Evolutionary conservation across 2,888 invertebrate species (phyloP).

Genomic region (Ferrisia virgata): DNA sequence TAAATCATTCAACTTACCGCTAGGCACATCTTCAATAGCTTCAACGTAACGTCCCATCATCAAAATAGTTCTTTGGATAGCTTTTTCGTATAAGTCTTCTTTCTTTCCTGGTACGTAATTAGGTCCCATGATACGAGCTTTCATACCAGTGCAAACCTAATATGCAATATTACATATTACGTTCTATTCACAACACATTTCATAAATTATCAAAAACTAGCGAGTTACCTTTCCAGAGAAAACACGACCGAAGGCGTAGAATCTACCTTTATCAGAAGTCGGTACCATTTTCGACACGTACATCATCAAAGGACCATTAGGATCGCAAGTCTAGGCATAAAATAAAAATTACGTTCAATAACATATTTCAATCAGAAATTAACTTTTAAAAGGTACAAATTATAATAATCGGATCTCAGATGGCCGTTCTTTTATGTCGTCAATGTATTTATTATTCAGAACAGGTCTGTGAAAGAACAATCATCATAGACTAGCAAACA

Average conservation of each 20-base stretch:
- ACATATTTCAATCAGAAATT: neutral
- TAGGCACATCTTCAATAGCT: constrained; percentile 99
- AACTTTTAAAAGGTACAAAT: neutral
- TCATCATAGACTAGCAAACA: neutral
- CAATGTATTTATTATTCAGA: constrained; percentile 50
- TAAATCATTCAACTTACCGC: constrained; percentile 59
- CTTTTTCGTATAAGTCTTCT: constrained; percentile 97
- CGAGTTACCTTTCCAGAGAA: constrained; percentile 83
- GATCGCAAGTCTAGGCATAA: constrained; percentile 74
- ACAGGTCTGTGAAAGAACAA: constrained; percentile 53
- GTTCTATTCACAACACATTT: neutral
- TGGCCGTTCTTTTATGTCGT: constrained; percentile 52
- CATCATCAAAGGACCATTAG: constrained; percentile 99
- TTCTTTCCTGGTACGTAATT: constrained; percentile 98
- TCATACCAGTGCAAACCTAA: constrained; percentile 75
- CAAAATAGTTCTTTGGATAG: constrained; percentile 97
- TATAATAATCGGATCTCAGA: neutral
- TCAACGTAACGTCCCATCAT: constrained; percentile 99
- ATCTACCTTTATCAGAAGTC: constrained; percentile 98
- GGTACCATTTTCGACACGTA: constrained; percentile 99
- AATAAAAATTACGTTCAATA: neutral
- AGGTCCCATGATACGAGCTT: constrained; percentile 98
- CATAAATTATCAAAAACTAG: neutral
- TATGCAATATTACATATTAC: neutral
- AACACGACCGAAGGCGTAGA: constrained; percentile 99